phyloP scores from a whole-genome alignment of 1,140 invertebrate species.

The Macrostomum lignano region DNA sequence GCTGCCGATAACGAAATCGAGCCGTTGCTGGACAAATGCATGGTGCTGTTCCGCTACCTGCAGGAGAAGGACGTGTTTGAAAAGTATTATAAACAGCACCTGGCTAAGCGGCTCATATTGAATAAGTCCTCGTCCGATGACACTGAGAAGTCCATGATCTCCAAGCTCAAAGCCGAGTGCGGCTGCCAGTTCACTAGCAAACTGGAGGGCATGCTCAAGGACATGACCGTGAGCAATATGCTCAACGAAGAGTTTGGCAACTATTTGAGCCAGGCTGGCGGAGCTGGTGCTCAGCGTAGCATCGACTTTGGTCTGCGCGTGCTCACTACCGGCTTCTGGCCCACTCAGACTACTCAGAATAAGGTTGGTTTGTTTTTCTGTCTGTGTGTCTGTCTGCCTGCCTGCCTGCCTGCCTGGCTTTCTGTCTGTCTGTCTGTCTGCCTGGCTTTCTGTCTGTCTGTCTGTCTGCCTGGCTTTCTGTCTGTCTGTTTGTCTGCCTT shows the following conservation, averaged over 20 bases:
- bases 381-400: too few species aligned
- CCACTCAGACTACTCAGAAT: slow-evolving; percentile 54
- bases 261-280: slow-evolving; percentile 3
- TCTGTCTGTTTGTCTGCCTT: too few species aligned
- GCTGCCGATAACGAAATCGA: slow-evolving; percentile 85
- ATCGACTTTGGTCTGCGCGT: slow-evolving; percentile 80
- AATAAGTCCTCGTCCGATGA: slow-evolving; percentile 97
- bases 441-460: too few species aligned
- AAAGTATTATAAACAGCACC: slow-evolving; percentile 93
- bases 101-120: slow-evolving; percentile 74
- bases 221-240: slow-evolving; percentile 96
- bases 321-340: slow-evolving; percentile 94
- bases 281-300: too few species aligned
- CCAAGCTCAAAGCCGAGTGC: slow-evolving; percentile 96
- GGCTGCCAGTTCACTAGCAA: slow-evolving; percentile 98
- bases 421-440: too few species aligned
- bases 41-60: slow-evolving; percentile 95
- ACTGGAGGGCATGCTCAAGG: slow-evolving; percentile 98
- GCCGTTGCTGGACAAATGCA: slow-evolving; percentile 80
- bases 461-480: too few species aligned
- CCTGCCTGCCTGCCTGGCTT: too few species aligned
- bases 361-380: too few species aligned
- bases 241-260: slow-evolving; percentile 94
- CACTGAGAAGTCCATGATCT: slow-evolving; percentile 99
- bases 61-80: slow-evolving; percentile 99